Percentiles rank a stretch among this genome's conserved stretches.
Evolutionary conservation across 35 echinoderm and acorn worm species (phyloP).

Genomic region (Lytechinus variegatus): DNA sequence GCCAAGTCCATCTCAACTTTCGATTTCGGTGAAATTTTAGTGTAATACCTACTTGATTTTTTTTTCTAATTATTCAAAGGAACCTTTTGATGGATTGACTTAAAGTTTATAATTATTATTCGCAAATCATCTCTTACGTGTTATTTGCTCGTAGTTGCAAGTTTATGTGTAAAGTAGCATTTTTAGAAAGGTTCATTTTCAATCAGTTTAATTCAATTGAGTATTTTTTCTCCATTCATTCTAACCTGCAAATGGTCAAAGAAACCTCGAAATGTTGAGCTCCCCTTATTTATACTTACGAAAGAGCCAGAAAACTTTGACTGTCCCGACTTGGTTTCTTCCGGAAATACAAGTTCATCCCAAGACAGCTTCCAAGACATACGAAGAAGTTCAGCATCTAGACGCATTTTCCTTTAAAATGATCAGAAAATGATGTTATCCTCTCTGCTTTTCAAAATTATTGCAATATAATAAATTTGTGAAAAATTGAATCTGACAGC

Average conservation of each 20-base stretch:
- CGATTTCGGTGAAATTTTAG: too few relatives aligned
- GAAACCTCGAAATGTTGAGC: background rate
- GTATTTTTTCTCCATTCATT: background rate
- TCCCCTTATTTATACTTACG: background rate
- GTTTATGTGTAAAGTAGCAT: background rate
- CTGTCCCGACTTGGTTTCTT: slow-evolving; percentile 42
- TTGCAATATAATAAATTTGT: background rate
- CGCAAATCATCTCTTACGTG: too few relatives aligned
- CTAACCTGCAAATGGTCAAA: background rate
- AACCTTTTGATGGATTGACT: too few relatives aligned
- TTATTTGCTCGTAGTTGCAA: background rate
- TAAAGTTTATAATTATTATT: too few relatives aligned
- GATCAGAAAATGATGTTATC: background rate
- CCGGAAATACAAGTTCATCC: slow-evolving; percentile 41
- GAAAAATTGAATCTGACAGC: background rate
- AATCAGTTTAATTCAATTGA: background rate
- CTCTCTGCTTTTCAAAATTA: background rate
- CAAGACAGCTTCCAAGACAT: slow-evolving; percentile 40
- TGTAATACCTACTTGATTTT: too few relatives aligned
- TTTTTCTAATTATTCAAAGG: too few relatives aligned
- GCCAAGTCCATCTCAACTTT: too few relatives aligned
- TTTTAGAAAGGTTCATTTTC: background rate
- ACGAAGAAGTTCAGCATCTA: slow-evolving; percentile 44
- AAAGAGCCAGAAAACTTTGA: slow-evolving; percentile 41
- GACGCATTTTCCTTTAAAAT: slow-evolving; percentile 53